Evolutionary conservation across 2,888 invertebrate genomes (phyloP), one percentile per base, ranked within the genome.

Genomic region (Andrena haemorrhoa): DNA sequence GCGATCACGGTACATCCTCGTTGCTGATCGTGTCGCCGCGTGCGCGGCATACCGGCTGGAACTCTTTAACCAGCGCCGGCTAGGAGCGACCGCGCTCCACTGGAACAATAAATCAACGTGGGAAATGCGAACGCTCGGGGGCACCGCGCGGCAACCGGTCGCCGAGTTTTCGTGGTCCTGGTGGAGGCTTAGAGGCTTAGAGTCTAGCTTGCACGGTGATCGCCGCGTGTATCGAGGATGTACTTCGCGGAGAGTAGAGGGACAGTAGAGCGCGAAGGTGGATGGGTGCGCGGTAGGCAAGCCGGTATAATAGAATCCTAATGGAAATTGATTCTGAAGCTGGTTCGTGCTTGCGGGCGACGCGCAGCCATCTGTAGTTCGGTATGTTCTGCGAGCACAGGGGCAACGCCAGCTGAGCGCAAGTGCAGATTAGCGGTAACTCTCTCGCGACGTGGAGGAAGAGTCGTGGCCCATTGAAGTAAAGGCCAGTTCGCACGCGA

Each of bases 341-440:
- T 72, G 56, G 75, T 65, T 71, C 75, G 63, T 58, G 56, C 73
- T 70, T 70, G 35, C 58, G 53, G 33, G 47, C 74, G 64, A 10
- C 64, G 60, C 53, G 53, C 53, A 41, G 60, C 74, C 70, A 64
- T 82, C 70, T 66, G 70, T 70, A 66, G 76, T 33, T 35, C 61
- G 58, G 85, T 81, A 51, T 61, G 60, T 77, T 71, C 78, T 70
- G 80, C 70, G 74, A 56, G 10, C 26, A 12, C 75, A 71, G 73
- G 79, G 81, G 78, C 82, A 86, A 82, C 73, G 75, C 84, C 84
- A 84, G 84, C 87, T 81, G 84, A 87, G 85, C 83, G 82, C 86
- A 82, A 86, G 86, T 84, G 84, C 80, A 88, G 89, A 89, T 89
- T 90, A 89, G 90, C 89, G 89, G 89, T 89, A 89, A 90, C 88